Conservation (phyloP, 2,888 invertebrate genomes). For the Empis livida region DNA sequence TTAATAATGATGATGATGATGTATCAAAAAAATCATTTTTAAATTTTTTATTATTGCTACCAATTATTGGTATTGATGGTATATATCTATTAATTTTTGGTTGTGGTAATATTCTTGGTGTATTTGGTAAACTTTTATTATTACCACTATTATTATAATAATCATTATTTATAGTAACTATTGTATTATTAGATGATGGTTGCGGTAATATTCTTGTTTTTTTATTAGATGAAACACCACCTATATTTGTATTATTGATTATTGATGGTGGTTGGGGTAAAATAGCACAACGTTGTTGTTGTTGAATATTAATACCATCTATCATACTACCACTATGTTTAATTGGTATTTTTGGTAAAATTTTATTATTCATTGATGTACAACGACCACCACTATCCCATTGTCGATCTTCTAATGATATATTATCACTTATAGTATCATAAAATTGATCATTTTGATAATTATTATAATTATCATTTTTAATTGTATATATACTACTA, state of each 20-base stretch:
- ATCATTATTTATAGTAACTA: neutral
- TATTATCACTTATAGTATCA: conserved; percentile 37
- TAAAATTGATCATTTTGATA: conserved; percentile 8
- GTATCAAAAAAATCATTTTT: too few relatives aligned
- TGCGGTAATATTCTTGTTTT: conserved; percentile 21
- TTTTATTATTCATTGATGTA: conserved; percentile 17
- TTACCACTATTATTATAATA: neutral
- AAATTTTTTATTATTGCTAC: too few relatives aligned
- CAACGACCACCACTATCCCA: conserved; percentile 57
- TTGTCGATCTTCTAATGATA: conserved; percentile 50
- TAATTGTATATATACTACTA: conserved; percentile 36
- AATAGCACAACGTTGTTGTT: conserved; percentile 17
- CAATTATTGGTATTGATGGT: conserved; percentile 13
- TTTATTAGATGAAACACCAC: conserved; percentile 6
- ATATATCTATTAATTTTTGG: conserved; percentile 8
- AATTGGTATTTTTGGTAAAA: conserved; percentile 23
- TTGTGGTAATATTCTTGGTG: conserved; percentile 10
- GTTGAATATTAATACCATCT: conserved; percentile 23
- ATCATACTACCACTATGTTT: conserved; percentile 22
- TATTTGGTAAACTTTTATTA: conserved; percentile 5
- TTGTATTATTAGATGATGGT: conserved; percentile 11
- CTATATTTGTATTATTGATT: neutral
- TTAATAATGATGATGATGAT: neutral
- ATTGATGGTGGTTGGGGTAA: conserved; percentile 12
- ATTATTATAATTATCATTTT: conserved; percentile 27